phyloP scores from a whole-genome alignment of 1,140 invertebrate species.

The Lithobius niger region DNA sequence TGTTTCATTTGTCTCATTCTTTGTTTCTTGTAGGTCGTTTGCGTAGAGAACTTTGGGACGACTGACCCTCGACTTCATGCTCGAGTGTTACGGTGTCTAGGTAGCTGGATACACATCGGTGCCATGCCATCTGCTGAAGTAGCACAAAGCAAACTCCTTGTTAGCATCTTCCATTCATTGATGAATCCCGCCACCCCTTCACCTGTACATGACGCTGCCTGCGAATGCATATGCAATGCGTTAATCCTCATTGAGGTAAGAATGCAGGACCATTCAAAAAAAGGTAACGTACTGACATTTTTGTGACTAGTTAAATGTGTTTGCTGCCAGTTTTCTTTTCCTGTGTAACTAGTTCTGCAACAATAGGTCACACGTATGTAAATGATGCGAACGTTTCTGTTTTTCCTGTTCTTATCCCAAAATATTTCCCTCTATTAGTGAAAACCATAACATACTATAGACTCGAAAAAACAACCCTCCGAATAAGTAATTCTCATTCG shows the following conservation, averaged over 20 bases:
- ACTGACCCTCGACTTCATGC: conserved; percentile 25
- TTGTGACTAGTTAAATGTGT: background rate
- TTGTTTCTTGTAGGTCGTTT: conserved; percentile 21
- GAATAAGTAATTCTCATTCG: too few species aligned
- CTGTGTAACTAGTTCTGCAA: background rate
- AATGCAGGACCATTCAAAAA: background rate
- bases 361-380: background rate
- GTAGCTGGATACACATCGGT: conserved; percentile 35
- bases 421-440: background rate
- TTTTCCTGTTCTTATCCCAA: background rate
- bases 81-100: conserved; percentile 32
- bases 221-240: conserved; percentile 79
- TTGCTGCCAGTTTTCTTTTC: background rate
- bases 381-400: background rate
- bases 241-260: conserved; percentile 53
- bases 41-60: conserved; percentile 19
- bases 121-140: conserved; percentile 29
- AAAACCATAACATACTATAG: background rate
- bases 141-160: conserved; percentile 28
- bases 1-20: background rate
- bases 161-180: conserved; percentile 31
- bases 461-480: too few species aligned
- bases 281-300: background rate
- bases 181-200: conserved; percentile 40
- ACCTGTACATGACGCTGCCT: conserved; percentile 72